Evolutionary conservation across 1,140 invertebrate genomes (phyloP), one percentile per base, ranked within the genome.

Genomic region (Fopius arisanus): DNA sequence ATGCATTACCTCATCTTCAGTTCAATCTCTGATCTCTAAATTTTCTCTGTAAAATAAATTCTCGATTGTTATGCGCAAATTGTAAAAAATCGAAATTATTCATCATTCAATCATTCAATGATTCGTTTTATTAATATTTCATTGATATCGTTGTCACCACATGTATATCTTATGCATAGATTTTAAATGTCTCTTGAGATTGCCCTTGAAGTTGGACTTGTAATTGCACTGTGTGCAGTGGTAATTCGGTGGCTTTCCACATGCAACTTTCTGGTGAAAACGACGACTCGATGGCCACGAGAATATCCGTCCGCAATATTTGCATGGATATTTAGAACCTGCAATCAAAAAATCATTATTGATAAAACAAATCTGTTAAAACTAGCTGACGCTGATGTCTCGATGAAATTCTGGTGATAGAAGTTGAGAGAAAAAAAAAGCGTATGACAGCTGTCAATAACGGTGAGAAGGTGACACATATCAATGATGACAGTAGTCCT

Each of bases 151-250:
- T 69, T 28, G 37, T 78, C 59, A 77, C 65, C 54, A 12, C 41
- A 75, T 67, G 16, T 63, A 76, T 43, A 78, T 74, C 14, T 78
- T 79, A 67, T 85, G 84, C 16, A 81, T 78, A 28, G 51, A 85
- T 43, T 84, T 86, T 69, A 89, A 78, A 72, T 90, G 89, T 40
- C 88, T 83, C 81, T 90, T 90, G 66, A 90, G 66, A 78, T 90
- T 90, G 69, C 88, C 89, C 54, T 90, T 89, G 73, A 91, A 90
- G 78, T 89, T 88, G 14, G 90, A 88, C 75, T 84, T 88, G 80
- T 89, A 90, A 37, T 86, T 81, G 77, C 90, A 90, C 19, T 83
- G 5, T 5, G 69, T 78, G 63, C 84, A 85, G 73, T 31, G 75
- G 74, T 86, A 84, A 63, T 78, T 81, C 0, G 83, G 88, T n/a